Evolutionary conservation across 2,797 vertebrate genomes (phyloP).

Genomic region (Semaprochilodus insignis): DNA sequence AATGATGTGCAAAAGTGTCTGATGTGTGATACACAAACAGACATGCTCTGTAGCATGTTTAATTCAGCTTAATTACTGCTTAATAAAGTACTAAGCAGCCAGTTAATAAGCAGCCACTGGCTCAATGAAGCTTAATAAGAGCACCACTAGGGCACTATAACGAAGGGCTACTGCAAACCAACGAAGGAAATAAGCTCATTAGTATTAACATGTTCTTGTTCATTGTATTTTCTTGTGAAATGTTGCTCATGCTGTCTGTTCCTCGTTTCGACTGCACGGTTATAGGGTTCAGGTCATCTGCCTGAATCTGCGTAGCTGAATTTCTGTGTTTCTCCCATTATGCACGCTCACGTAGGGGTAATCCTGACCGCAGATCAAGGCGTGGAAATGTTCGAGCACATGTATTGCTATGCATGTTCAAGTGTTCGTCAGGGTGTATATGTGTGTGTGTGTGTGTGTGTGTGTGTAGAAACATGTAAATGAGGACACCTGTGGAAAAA

Average conservation of each 20-base stretch:
- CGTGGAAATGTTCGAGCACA: neutral
- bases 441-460: constrained; percentile 24
- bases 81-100: neutral
- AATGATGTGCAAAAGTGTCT: neutral
- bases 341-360: constrained; percentile 30
- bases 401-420: neutral
- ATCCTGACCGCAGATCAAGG: neutral
- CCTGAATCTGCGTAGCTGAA: neutral
- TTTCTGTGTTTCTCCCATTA: neutral
- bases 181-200: too few species aligned
- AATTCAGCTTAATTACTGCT: neutral
- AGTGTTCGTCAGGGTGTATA: neutral
- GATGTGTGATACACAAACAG: neutral
- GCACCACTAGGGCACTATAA: neutral
- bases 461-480: neutral
- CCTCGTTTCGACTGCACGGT: neutral
- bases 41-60: neutral
- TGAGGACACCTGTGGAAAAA: constrained; percentile 12
- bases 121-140: neutral
- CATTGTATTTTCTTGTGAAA: neutral
- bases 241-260: neutral
- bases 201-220: too few species aligned
- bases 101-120: too few species aligned
- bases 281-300: neutral
- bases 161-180: too few species aligned